Conservation (phyloP, 2,888 invertebrate genomes). For the Biston betularia region DNA sequence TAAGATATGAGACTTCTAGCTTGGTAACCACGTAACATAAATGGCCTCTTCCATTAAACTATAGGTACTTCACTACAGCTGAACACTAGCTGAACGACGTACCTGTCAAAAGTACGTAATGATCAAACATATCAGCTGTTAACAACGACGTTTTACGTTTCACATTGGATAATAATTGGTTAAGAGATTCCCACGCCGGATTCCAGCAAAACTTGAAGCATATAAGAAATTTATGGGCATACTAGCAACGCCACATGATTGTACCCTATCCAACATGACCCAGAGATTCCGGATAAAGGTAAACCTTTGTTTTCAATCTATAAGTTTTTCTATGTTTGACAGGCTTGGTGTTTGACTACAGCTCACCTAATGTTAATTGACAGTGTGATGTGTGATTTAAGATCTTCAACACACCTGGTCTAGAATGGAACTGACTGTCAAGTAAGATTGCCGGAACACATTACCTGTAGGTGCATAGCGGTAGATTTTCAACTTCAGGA, state of each 20-base stretch:
- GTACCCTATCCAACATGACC: background rate
- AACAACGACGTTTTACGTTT: constrained; percentile 50
- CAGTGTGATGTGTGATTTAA: too few relatives aligned
- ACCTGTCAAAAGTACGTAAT: constrained; percentile 59
- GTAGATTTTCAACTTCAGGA: too few relatives aligned
- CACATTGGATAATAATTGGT: constrained; percentile 78
- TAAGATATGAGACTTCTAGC: too few relatives aligned
- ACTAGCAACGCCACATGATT: background rate
- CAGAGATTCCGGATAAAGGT: too few relatives aligned
- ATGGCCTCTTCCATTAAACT: background rate
- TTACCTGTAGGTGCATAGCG: too few relatives aligned
- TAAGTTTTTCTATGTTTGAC: too few relatives aligned
- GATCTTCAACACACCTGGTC: too few relatives aligned
- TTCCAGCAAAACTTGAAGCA: constrained; percentile 19
- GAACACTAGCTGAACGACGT: constrained; percentile 46
- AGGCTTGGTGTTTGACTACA: too few relatives aligned
- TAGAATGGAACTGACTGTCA: too few relatives aligned
- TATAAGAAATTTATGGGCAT: background rate
- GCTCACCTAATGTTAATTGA: too few relatives aligned
- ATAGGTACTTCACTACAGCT: constrained; percentile 18
- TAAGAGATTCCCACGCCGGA: constrained; percentile 61
- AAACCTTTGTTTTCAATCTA: too few relatives aligned
- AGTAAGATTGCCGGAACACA: too few relatives aligned
- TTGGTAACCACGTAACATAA: constrained; percentile 1
- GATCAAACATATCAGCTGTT: constrained; percentile 57